Evolutionary conservation across 2,888 invertebrate species (phyloP).

Genomic region (Megamerina dolium): DNA sequence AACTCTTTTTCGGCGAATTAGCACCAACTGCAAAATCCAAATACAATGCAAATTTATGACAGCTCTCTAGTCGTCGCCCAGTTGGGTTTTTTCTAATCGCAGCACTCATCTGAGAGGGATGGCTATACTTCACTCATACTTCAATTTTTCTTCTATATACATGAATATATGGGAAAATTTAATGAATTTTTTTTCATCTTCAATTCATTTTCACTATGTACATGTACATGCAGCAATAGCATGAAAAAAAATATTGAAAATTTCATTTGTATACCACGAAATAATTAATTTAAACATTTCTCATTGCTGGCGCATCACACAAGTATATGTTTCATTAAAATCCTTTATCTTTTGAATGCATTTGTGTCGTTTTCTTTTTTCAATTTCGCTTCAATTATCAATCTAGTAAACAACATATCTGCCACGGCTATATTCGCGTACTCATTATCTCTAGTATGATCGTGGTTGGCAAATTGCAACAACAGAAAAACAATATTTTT

Average conservation of each 20-base stretch:
- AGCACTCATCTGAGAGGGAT: constrained; percentile 10
- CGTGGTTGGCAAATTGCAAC: constrained; percentile 3
- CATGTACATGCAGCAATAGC: constrained; percentile 15
- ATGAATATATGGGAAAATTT: constrained; percentile 6
- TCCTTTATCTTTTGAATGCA: no score
- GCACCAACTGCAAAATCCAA: constrained; percentile 12
- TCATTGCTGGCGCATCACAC: no score
- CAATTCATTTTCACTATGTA: constrained; percentile 11
- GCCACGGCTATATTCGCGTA: constrained; percentile 4
- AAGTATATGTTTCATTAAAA: no score
- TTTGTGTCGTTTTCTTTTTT: no score
- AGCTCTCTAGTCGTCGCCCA: constrained; percentile 14
- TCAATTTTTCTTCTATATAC: constrained; percentile 4
- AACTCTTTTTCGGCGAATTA: constrained; percentile 11
- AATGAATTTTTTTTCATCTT: constrained; percentile 16
- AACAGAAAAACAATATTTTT: no score
- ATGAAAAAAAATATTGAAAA: constrained; percentile 11
- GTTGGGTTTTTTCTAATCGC: no score
- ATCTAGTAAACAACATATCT: constrained; percentile 2
- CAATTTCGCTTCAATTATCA: no score
- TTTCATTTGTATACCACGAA: constrained; percentile 6
- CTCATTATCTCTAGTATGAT: constrained; percentile 4
- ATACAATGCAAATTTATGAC: constrained; percentile 13
- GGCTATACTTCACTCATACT: constrained; percentile 8
- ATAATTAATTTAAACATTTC: no score